Conservation (phyloP, 2,113 vertebrate genomes). For the Ammospiza caudacuta region DNA sequence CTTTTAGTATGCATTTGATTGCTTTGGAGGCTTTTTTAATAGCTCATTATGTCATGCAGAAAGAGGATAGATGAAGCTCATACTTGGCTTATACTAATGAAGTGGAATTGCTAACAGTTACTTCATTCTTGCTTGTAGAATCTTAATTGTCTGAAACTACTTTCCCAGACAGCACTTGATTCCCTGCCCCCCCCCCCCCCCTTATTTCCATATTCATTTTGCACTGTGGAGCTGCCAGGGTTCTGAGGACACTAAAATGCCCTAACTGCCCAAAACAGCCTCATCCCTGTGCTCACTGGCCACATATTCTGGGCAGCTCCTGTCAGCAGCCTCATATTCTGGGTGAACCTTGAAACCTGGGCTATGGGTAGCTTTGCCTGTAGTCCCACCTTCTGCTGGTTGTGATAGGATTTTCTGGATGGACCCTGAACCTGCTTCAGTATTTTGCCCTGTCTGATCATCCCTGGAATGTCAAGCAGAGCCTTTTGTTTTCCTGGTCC, state of each 20-base stretch:
- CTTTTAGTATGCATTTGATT: neutral
- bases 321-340: neutral
- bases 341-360: neutral
- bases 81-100: neutral
- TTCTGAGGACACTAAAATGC: neutral
- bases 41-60: neutral
- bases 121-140: neutral
- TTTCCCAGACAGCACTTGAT: neutral
- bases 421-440: neutral
- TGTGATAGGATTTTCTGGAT: neutral
- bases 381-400: neutral
- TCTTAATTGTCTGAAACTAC: neutral
- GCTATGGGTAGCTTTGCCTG: neutral
- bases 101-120: neutral
- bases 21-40: neutral
- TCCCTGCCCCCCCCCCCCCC: neutral
- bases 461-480: neutral
- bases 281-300: neutral
- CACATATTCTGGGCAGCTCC: neutral
- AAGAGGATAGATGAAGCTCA: neutral
- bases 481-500: neutral
- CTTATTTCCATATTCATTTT: neutral
- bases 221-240: neutral
- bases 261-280: neutral
- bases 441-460: neutral